Evolutionary conservation across 2,797 vertebrate species (phyloP).

Genomic region (Dromococcyx pavoninus): DNA sequence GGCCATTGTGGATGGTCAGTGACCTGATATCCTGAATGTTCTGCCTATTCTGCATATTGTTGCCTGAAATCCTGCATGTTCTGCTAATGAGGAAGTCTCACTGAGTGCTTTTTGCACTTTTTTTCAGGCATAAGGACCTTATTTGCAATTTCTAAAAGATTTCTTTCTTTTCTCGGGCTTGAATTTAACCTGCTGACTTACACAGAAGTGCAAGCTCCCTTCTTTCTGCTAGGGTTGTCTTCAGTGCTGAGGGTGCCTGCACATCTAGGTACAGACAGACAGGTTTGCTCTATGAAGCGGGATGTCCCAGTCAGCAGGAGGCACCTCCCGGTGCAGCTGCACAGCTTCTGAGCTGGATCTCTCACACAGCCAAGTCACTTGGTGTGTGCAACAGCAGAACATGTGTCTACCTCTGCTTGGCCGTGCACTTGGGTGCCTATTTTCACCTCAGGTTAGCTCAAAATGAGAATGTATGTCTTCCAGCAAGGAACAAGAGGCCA

Average conservation of each 20-base stretch:
- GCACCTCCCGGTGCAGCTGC: not conserved
- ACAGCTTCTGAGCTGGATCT: not conserved
- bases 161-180: not conserved
- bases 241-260: accelerated
- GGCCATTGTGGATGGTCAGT: not conserved
- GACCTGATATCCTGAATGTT: not conserved
- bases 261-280: too few relatives aligned
- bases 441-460: not conserved
- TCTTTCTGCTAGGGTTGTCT: not conserved
- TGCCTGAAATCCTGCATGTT: not conserved
- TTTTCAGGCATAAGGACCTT: not conserved
- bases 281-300: not conserved
- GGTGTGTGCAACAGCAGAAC: accelerated
- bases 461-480: not conserved
- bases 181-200: not conserved
- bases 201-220: accelerated
- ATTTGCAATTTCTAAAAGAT: not conserved
- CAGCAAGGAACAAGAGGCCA: not conserved
- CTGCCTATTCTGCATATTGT: not conserved
- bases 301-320: not conserved
- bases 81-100: not conserved
- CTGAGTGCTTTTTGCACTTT: not conserved
- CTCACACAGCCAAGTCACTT: accelerated
- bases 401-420: not conserved
- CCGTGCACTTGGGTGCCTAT: not conserved